These are phyloP conservation scores for Acrossocheilus fasciatus DNA, from an alignment of 2,797 vertebrate species.

Conservation along the genomic window DNA sequence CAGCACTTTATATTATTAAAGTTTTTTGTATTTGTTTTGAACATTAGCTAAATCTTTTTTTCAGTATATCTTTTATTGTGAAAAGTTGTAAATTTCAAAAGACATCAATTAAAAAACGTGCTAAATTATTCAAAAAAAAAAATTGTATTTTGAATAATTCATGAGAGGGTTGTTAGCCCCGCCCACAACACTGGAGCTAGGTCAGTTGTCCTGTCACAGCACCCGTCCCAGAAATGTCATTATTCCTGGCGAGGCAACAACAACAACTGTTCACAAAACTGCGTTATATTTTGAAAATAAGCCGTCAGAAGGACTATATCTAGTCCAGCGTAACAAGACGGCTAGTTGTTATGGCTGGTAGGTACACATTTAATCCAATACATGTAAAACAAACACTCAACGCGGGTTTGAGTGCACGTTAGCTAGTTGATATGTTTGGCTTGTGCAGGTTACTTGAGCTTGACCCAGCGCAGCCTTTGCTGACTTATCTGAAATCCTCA, in stretches of 20 bases:
- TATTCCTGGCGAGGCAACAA: background rate
- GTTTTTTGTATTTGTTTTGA: background rate
- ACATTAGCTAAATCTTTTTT: background rate
- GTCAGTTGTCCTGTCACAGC: background rate
- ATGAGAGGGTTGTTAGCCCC: background rate
- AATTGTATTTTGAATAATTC: background rate
- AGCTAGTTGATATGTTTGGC: background rate
- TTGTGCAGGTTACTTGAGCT: background rate
- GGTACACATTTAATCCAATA: constrained; percentile 38
- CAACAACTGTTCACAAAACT: background rate
- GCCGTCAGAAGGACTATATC: background rate
- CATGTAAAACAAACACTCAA: background rate
- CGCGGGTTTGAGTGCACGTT: background rate
- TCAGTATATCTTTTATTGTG: background rate
- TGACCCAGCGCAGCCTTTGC: background rate
- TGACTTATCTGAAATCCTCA: background rate
- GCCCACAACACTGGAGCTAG: background rate
- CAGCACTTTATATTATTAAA: no score
- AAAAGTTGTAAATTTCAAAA: background rate
- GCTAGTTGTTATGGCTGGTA: constrained; percentile 55
- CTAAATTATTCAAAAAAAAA: background rate
- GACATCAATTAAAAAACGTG: background rate
- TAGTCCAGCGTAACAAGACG: background rate
- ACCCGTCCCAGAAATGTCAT: constrained; percentile 8
- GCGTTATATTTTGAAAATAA: background rate